Base-by-base conservation (phyloP, 2,113 vertebrate genomes). In the Parus major region DNA sequence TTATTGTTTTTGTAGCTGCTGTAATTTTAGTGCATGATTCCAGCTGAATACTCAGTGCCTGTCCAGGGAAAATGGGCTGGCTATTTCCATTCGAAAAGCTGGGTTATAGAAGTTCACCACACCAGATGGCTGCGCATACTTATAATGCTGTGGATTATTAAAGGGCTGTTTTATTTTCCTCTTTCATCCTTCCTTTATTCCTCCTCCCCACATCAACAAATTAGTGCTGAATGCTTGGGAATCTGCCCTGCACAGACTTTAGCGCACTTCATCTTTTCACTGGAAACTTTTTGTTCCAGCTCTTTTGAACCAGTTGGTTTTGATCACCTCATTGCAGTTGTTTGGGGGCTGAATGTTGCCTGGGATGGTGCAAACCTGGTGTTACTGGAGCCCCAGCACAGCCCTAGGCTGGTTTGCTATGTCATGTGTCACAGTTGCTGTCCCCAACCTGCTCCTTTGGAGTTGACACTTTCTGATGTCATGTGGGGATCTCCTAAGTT, bases 111-210 rank as follows among this genome's bases (percentile, higher is more conserved):
- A 95, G 96, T 95, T 96, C 91, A 95, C 81, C 1, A 36, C 94
- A 92, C 92, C 97, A 97, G 96, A 97, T 97, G 97, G 95, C 94
- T 56, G 52, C 0, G 33, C 52, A 53, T 90, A 64, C 96, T 96
- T 96, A 92, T 63, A 94, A 94, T 90, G 82, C 96, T 70, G 53
- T 80, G 95, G 96, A 96, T 97, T 97, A 97, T 94, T 96, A 91
- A 96, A 96, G 69, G 86, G 52, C 82, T 73, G 76, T 94, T 92
- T 88, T 94, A 60, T 93, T 86, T 86, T 86, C 69, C 94, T 95
- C 93, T 96, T 96, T 95, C 82, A 88, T 96, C 96, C 84, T 88
- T 92, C 79, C 86, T 86, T 88, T 95, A 77, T 88, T 92, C 80
- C 85, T 90, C 47, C 42, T 86, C 81, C 76, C 41, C 29, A 31